phyloP scores from a whole-genome alignment of 1,140 invertebrate species.

The Prorops nasuta region DNA sequence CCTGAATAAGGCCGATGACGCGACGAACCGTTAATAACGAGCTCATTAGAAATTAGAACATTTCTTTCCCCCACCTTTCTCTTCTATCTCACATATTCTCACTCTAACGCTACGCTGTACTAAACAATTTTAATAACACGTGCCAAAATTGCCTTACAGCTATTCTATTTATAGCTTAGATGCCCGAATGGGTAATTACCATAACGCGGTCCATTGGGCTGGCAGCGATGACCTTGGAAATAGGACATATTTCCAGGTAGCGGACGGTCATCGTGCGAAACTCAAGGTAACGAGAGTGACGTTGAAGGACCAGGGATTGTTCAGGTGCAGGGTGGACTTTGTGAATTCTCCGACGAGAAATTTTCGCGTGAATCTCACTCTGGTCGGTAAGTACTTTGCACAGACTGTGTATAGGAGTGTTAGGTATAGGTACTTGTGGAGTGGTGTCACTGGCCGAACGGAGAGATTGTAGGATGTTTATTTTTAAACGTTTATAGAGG shows the following conservation, averaged over 20 bases:
- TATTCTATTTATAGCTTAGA: too few species aligned
- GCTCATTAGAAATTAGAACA: too few species aligned
- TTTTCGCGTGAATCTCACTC: conserved; percentile 78
- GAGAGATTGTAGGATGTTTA: too few species aligned
- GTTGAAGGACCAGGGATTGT: conserved; percentile 73
- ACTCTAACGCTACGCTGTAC: too few species aligned
- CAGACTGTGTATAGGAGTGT: too few species aligned
- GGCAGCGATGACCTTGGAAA: conserved; percentile 73
- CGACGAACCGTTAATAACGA: too few species aligned
- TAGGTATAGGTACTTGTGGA: too few species aligned
- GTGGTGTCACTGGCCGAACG: too few species aligned
- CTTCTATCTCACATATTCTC: too few species aligned
- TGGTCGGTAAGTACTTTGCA: conserved; percentile 74
- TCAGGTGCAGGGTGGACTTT: conserved; percentile 83
- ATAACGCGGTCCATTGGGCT: conserved; percentile 68
- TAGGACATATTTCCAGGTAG: conserved; percentile 72
- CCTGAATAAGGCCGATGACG: conserved; percentile 29
- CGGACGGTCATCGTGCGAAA: conserved; percentile 67
- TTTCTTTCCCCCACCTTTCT: too few species aligned
- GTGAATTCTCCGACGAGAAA: conserved; percentile 82
- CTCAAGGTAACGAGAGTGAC: conserved; percentile 73
- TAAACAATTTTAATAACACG: too few species aligned
- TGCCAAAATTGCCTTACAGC: too few species aligned
- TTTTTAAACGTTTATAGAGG: conserved; percentile 60
- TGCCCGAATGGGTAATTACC: conserved; percentile 66